Evolutionary conservation across 2,113 vertebrate species (phyloP).

Genomic region (Hepsetus odoe): DNA sequence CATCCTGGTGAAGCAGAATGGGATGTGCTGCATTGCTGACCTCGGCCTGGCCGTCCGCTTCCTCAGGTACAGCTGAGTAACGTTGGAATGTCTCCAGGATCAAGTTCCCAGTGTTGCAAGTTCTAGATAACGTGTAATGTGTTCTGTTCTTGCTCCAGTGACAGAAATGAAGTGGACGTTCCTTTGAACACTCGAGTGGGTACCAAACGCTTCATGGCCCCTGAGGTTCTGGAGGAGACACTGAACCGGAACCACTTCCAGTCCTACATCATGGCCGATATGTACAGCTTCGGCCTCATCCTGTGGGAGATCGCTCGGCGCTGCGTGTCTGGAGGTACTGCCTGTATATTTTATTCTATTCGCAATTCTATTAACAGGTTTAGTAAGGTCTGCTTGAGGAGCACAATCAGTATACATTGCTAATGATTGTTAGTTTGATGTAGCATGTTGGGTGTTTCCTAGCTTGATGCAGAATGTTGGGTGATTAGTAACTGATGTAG

Average conservation of each 20-base stretch:
- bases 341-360: no score
- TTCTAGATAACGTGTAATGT: background rate
- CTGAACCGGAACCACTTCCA: slow-evolving; percentile 94
- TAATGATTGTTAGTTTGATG: no score
- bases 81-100: no score
- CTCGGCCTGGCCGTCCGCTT: slow-evolving; percentile 95
- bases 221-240: slow-evolving; percentile 94
- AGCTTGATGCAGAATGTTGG: no score
- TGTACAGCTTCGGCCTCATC: slow-evolving; percentile 98
- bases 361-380: no score
- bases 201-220: slow-evolving; percentile 97
- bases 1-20: slow-evolving; percentile 95
- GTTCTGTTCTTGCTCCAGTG: slow-evolving; percentile 71
- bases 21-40: slow-evolving; percentile 94
- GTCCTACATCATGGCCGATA: slow-evolving; percentile 98
- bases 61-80: no score
- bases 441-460: no score
- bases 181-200: slow-evolving; percentile 94
- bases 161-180: slow-evolving; percentile 97
- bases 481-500: background rate
- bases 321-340: slow-evolving; percentile 95
- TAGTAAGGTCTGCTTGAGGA: no score
- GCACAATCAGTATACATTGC: no score
- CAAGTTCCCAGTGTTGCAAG: no score
- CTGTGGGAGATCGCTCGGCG: slow-evolving; percentile 94